Evolutionary conservation across 30 jellyfish, hydroid and myxozoan species (phyloP).

Genomic region (Aurelia coerulea): DNA sequence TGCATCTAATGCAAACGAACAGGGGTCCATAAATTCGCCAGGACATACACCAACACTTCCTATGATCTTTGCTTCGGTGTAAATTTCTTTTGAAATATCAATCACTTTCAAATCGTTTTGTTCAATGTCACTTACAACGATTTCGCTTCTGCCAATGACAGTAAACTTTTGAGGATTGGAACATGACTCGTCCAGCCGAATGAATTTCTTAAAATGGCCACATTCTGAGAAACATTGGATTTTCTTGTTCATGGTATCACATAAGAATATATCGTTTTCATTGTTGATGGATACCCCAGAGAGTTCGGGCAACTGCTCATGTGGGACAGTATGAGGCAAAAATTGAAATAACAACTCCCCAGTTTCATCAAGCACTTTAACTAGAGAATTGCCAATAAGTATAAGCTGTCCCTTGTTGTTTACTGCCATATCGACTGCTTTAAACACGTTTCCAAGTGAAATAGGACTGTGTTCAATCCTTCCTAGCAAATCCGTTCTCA

Average conservation of each 20-base stretch:
- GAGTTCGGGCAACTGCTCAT: slow-evolving; percentile 43
- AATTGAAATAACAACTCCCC: slow-evolving; percentile 48
- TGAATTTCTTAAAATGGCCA: slow-evolving; percentile 37
- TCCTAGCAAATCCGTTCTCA: slow-evolving; percentile 30
- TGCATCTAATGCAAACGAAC: slow-evolving; percentile 43
- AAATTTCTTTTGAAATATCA: slow-evolving; percentile 11
- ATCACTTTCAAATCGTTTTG: slow-evolving; percentile 39
- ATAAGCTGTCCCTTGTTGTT: slow-evolving; percentile 41
- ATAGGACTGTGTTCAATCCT: slow-evolving; percentile 5
- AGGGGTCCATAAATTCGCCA: slow-evolving; percentile 64
- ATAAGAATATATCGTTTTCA: slow-evolving; percentile 45
- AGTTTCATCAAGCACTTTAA: slow-evolving; percentile 11
- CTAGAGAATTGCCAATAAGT: slow-evolving; percentile 37
- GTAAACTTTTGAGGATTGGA: slow-evolving; percentile 25
- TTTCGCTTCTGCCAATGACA: slow-evolving; percentile 21
- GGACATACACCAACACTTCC: slow-evolving; percentile 70
- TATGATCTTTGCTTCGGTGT: slow-evolving; percentile 15
- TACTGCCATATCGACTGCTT: slow-evolving; percentile 50
- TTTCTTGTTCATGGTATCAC: slow-evolving; percentile 50
- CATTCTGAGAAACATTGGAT: slow-evolving; percentile 38
- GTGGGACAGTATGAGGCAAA: slow-evolving; percentile 40
- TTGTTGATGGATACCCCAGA: slow-evolving; percentile 36
- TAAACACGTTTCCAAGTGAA: slow-evolving; percentile 29
- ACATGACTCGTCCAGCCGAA: slow-evolving; percentile 41
- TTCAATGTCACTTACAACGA: slow-evolving; percentile 31